Evolutionary conservation across 2,113 vertebrate species (phyloP).

Genomic region (Hoplias malabaricus): DNA sequence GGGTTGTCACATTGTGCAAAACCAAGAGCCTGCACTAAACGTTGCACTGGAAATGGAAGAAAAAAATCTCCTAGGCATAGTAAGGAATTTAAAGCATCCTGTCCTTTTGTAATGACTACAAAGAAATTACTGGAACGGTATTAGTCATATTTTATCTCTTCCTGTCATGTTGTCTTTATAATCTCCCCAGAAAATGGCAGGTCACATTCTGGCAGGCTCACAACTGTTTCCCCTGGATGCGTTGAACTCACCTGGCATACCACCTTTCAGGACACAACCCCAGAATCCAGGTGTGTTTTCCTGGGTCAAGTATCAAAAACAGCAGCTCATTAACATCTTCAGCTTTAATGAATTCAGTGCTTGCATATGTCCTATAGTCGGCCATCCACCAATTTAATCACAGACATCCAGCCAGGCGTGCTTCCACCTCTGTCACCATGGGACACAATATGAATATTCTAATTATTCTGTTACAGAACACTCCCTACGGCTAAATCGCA

Average conservation of each 20-base stretch:
- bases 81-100: not conserved
- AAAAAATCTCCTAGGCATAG: not conserved
- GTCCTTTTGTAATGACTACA: constrained; percentile 27
- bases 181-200: not conserved
- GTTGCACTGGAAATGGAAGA: not conserved
- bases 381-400: constrained; percentile 48
- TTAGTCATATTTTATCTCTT: constrained; percentile 25
- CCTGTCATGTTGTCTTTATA: not conserved
- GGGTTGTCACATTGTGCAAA: not conserved
- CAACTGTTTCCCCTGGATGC: not conserved
- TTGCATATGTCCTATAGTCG: constrained; percentile 33
- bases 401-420: constrained; percentile 27
- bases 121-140: constrained; percentile 7
- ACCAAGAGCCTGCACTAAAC: constrained; percentile 1
- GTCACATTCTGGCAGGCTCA: not conserved
- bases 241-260: not conserved
- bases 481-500: constrained; percentile 29
- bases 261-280: not conserved
- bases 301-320: not conserved
- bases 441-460: constrained; percentile 46
- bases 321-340: constrained; percentile 28
- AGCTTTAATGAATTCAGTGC: constrained; percentile 40
- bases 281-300: not conserved
- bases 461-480: constrained; percentile 42
- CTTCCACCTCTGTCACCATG: constrained; percentile 29